Evolutionary conservation across 2,113 vertebrate species (phyloP).

Genomic region (Chloropsis cyanopogon): DNA sequence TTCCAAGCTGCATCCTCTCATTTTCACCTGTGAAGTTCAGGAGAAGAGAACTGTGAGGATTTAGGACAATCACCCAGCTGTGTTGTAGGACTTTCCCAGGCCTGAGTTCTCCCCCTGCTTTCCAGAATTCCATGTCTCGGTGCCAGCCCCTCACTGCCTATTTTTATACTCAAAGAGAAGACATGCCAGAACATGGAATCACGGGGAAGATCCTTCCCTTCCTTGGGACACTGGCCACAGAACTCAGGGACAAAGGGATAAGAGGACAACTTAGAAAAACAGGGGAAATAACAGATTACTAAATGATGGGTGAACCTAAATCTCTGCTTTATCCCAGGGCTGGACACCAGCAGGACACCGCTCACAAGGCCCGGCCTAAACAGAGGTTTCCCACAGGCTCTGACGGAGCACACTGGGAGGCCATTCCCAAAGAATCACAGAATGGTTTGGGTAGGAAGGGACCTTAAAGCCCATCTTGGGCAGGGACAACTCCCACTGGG

Average conservation of each 20-base stretch:
- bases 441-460: not conserved
- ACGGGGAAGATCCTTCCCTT: not conserved
- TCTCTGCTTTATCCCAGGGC: not conserved
- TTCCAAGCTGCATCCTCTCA: not conserved
- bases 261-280: not conserved
- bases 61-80: not conserved
- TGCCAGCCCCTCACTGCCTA: not conserved
- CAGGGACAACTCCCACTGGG: not conserved
- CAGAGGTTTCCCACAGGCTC: not conserved
- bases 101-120: not conserved
- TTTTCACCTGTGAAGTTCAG: not conserved
- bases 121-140: not conserved
- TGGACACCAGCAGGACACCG: not conserved
- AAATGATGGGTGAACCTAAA: not conserved
- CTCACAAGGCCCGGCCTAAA: not conserved
- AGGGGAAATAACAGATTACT: not conserved
- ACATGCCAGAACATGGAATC: fast-evolving
- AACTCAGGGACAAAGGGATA: not conserved
- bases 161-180: not conserved
- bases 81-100: not conserved
- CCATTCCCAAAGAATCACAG: not conserved
- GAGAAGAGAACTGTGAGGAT: not conserved
- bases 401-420: not conserved
- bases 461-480: not conserved
- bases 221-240: not conserved